These are phyloP conservation scores for Drosophila borealis DNA, from an alignment of 2,888 invertebrate species.

Conservation along the genomic window DNA sequence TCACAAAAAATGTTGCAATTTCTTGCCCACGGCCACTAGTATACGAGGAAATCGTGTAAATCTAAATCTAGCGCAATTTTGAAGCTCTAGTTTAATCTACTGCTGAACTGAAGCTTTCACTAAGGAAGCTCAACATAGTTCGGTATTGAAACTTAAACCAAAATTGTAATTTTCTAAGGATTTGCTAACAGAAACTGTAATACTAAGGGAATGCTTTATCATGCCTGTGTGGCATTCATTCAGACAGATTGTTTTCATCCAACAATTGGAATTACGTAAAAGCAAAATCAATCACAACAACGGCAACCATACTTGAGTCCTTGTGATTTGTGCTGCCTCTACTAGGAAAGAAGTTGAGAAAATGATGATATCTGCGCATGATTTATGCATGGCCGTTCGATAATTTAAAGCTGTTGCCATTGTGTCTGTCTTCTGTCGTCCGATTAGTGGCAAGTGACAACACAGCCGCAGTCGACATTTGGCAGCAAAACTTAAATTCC, in stretches of 20 bases:
- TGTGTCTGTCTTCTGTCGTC: conserved; percentile 17
- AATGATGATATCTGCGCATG: conserved; percentile 63
- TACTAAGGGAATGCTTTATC: conserved; percentile 6
- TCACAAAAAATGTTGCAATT: too few relatives aligned
- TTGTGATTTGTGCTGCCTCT: neutral
- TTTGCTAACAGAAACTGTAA: conserved; percentile 13
- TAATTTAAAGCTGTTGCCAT: conserved; percentile 53
- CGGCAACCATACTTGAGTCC: conserved; percentile 9
- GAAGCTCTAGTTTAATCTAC: neutral
- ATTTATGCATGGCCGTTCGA: conserved; percentile 61
- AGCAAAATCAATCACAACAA: conserved; percentile 22
- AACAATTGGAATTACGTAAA: conserved; percentile 9
- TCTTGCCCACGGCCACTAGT: too few relatives aligned
- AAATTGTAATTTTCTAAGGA: conserved; percentile 37
- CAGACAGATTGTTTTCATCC: conserved; percentile 20
- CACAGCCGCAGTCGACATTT: conserved; percentile 23
- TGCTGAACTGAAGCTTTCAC: neutral
- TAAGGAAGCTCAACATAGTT: neutral
- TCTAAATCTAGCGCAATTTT: too few relatives aligned
- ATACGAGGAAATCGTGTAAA: too few relatives aligned
- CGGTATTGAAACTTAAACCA: conserved; percentile 5
- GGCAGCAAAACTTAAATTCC: conserved; percentile 21
- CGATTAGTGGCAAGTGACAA: conserved; percentile 18
- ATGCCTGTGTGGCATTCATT: conserved; percentile 12
- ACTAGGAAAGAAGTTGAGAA: conserved; percentile 8